Base-by-base conservation (phyloP, 2,888 invertebrate genomes). In the Ochropleura leucogaster region DNA sequence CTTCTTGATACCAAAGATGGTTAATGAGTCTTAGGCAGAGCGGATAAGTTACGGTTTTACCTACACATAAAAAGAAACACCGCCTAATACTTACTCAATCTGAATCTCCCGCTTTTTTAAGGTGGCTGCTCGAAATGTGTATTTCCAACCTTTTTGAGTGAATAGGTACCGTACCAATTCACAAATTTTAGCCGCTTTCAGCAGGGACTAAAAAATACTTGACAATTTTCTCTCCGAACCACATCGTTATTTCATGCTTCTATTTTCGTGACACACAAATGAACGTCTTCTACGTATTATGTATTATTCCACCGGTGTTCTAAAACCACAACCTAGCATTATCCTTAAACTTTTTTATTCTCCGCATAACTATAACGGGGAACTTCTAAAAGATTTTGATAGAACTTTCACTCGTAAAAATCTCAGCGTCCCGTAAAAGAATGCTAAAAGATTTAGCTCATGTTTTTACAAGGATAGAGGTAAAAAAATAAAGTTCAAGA, bases 381-480 rank as follows among this genome's bases (percentile, higher is more conserved):
- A 42, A 66, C 10, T 68, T 8, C 44, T 74, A 51, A 72, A 81
- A 74, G 40, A 60, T 66, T 70, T 72, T 69, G 51, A 80, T 51
- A 49, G 30, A 42, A 64, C 72, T 65, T 75, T 72, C 18, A 62
- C 71, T 71, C 68, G 57, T 80, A 80, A 82, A 80, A 77, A 68
- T 55, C 60, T 62, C 42, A 51, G 49, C 57, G 9, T 65, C 53
- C 57, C 53, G 42, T 75, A 76, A 81, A 78, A 78, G n/a, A 64
- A 67, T 42, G 55, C 65, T 73, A 53, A 81, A 64, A 75, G 47
- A 46, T 77, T 74, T 68, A 53, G 40, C 44, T 47, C 40, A 30
- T 20, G 6, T 75, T 82, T 70, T 68, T 62, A 67, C 66, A 63
- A 55, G 51, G 12, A 4, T 12, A n/a, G 5, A 53, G 14, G 44